Conservation (phyloP, 2,113 vertebrate species). For the Xiphophorus maculatus region DNA sequence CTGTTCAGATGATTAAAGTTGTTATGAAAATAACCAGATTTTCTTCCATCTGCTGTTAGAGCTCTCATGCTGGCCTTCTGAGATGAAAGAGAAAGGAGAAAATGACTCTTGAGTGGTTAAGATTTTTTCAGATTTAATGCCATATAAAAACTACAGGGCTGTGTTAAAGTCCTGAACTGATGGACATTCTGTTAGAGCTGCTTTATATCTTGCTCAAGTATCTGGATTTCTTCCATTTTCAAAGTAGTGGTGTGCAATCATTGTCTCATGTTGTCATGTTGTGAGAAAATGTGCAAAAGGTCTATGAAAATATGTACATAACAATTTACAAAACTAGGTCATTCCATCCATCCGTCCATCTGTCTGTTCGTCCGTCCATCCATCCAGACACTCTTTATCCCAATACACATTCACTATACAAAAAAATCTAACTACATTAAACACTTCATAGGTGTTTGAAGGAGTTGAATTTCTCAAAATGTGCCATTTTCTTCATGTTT, state of each 20-base stretch:
- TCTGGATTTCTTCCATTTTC: not conserved
- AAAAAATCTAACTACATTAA: too few relatives aligned
- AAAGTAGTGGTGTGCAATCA: not conserved
- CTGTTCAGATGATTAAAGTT: not conserved
- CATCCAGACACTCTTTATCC: too few relatives aligned
- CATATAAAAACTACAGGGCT: not conserved
- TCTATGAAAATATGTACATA: too few relatives aligned
- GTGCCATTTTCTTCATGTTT: too few relatives aligned
- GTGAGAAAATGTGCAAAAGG: too few relatives aligned
- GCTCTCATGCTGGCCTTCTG: slow-evolving; percentile 12
- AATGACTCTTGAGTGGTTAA: slow-evolving; percentile 1
- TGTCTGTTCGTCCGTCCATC: too few relatives aligned
- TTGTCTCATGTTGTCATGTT: too few relatives aligned
- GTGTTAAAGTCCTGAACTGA: not conserved
- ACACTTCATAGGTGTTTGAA: too few relatives aligned
- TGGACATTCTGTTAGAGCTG: not conserved
- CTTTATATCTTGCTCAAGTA: not conserved
- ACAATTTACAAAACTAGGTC: too few relatives aligned
- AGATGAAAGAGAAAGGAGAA: slow-evolving; percentile 12
- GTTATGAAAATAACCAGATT: slow-evolving; percentile 7
- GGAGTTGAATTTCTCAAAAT: too few relatives aligned
- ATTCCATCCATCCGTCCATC: too few relatives aligned
- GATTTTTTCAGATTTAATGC: not conserved
- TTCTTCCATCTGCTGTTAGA: slow-evolving; percentile 7
- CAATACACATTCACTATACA: too few relatives aligned